These are phyloP conservation scores for Seira ritae DNA, from an alignment of 2,888 invertebrate genomes.

Conservation along the genomic window DNA sequence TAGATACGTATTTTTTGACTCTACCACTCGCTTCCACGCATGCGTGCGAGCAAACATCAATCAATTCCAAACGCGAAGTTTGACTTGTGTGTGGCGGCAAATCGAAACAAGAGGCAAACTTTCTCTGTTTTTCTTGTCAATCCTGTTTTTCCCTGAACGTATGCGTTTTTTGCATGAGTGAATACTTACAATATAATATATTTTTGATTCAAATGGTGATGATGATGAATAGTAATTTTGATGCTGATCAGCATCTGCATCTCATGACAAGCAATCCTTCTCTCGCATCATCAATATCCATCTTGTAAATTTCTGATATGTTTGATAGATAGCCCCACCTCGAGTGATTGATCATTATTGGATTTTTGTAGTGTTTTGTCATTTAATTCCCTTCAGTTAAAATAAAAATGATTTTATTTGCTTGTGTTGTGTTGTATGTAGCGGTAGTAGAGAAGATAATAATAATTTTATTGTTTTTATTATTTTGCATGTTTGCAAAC, in stretches of 20 bases:
- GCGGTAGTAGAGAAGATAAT: neutral
- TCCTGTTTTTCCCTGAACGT: neutral
- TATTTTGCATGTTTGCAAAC: neutral
- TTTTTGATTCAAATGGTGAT: neutral
- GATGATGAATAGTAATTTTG: slow-evolving; percentile 43
- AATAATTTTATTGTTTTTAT: neutral
- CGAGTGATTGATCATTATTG: slow-evolving; percentile 14
- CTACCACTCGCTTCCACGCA: neutral
- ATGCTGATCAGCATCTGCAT: slow-evolving; percentile 54
- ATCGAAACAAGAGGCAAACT: neutral
- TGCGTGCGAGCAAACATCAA: neutral
- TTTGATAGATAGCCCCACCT: slow-evolving; percentile 11
- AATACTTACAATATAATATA: too few species aligned
- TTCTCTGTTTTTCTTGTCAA: neutral
- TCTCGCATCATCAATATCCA: slow-evolving; percentile 1
- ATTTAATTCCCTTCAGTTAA: neutral
- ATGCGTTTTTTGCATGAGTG: too few species aligned
- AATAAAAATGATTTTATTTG: slow-evolving; percentile 7
- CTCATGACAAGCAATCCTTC: slow-evolving; percentile 40
- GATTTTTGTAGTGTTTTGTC: slow-evolving; percentile 7
- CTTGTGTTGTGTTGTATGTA: slow-evolving; percentile 2
- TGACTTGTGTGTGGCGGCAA: slow-evolving; percentile 13
- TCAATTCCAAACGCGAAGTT: neutral
- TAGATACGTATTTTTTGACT: neutral
- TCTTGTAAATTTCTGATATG: neutral